Percentiles rank a stretch among this genome's conserved stretches.
These are phyloP conservation scores for Rhynchonema sp. DNA, from an alignment of 2,888 invertebrate genomes.

Conservation along the genomic window DNA sequence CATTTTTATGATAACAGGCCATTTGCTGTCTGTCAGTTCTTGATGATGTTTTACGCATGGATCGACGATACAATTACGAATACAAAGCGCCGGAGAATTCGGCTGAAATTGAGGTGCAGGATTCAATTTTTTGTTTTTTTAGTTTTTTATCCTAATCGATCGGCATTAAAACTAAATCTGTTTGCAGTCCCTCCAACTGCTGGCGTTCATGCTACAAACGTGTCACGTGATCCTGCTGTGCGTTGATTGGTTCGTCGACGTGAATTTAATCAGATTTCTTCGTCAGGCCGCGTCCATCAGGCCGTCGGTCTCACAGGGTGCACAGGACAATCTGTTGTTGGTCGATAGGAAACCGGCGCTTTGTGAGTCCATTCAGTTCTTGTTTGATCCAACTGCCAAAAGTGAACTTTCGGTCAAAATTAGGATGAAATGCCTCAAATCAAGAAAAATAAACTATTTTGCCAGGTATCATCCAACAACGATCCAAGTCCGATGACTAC, in stretches of 20 bases:
- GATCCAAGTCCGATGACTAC: slow-evolving; percentile 50
- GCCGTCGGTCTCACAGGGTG: slow-evolving; percentile 47
- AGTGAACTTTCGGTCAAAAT: too few species aligned
- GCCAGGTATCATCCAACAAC: slow-evolving; percentile 59
- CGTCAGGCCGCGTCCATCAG: slow-evolving; percentile 69
- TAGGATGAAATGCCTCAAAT: too few species aligned
- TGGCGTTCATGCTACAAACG: slow-evolving; percentile 63
- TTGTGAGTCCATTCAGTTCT: too few species aligned
- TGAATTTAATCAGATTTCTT: slow-evolving; percentile 42
- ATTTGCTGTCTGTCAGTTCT: slow-evolving; percentile 47
- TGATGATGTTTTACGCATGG: slow-evolving; percentile 2
- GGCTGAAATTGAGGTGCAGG: slow-evolving; percentile 20
- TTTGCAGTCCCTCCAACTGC: slow-evolving; percentile 46
- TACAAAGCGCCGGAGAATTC: slow-evolving; percentile 7
- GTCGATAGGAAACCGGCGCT: slow-evolving; percentile 48
- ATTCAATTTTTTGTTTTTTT: not conserved
- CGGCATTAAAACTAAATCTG: not conserved
- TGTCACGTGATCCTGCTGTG: slow-evolving; percentile 72
- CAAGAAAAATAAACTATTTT: too few species aligned
- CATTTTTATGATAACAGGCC: slow-evolving; percentile 34
- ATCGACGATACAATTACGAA: slow-evolving; percentile 2
- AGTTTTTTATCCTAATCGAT: not conserved
- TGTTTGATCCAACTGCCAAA: too few species aligned
- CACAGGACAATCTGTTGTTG: slow-evolving; percentile 30
- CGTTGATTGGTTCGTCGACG: slow-evolving; percentile 66